Conservation (phyloP, 53 echinoderm and acorn worm species). For the Stichopus horrens region DNA sequence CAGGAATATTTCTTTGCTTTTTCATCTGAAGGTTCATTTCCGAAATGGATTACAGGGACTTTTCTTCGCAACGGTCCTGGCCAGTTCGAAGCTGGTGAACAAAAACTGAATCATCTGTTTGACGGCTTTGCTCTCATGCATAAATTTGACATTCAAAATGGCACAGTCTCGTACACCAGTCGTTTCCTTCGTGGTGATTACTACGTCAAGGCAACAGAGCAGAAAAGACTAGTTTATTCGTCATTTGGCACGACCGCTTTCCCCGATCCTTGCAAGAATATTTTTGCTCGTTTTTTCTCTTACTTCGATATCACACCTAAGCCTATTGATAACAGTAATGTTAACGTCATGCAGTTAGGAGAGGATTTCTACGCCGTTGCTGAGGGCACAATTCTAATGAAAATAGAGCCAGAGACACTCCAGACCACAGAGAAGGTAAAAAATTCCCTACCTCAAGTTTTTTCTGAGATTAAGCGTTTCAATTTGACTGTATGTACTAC, state of each 20-base stretch:
- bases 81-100: slow-evolving; percentile 57
- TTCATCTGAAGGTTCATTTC: slow-evolving; percentile 56
- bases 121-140: slow-evolving; percentile 73
- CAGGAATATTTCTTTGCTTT: not conserved
- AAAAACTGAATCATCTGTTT: slow-evolving; percentile 53
- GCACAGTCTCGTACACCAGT: slow-evolving; percentile 64
- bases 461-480: too few relatives aligned
- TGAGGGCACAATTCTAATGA: slow-evolving; percentile 56
- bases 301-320: slow-evolving; percentile 63
- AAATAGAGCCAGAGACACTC: slow-evolving; percentile 59
- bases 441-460: not conserved
- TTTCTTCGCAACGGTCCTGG: slow-evolving; percentile 75
- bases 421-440: slow-evolving; percentile 63
- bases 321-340: slow-evolving; percentile 83
- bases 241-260: slow-evolving; percentile 74
- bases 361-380: slow-evolving; percentile 66
- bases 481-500: too few relatives aligned
- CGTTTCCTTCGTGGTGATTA: slow-evolving; percentile 66
- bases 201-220: slow-evolving; percentile 60
- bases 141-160: slow-evolving; percentile 61
- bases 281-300: slow-evolving; percentile 69
- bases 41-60: slow-evolving; percentile 63
- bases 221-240: slow-evolving; percentile 66
- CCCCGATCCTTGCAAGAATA: slow-evolving; percentile 87
- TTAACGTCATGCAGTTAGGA: slow-evolving; percentile 62